Conservation (phyloP, 2,113 vertebrate genomes). For the Hoplias malabaricus region DNA sequence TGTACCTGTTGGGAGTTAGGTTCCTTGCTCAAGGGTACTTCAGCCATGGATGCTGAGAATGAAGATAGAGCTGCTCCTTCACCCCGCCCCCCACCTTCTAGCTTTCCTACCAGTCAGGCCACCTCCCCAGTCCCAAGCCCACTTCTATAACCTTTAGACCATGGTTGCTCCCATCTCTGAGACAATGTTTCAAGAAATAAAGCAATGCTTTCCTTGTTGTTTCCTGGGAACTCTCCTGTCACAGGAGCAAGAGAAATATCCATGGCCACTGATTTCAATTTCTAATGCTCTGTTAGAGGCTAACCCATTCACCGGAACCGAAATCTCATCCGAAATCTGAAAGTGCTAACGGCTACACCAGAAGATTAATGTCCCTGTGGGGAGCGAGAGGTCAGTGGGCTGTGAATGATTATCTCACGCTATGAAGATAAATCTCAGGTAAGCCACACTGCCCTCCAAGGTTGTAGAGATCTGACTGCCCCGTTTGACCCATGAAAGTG, state of each 20-base stretch:
- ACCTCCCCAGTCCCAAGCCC: too few species aligned
- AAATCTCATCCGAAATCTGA: constrained; percentile 10
- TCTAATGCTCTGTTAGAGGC: neutral
- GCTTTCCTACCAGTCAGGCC: too few species aligned
- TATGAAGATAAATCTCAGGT: constrained; percentile 49
- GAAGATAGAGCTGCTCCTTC: too few species aligned
- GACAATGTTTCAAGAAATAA: too few species aligned
- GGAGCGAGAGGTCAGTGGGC: constrained; percentile 49
- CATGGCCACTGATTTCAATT: constrained; percentile 40
- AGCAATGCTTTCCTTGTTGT: neutral
- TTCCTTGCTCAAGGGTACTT: too few species aligned
- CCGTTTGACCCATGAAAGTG: neutral
- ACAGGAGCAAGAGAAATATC: constrained; percentile 26
- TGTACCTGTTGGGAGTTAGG: too few species aligned
- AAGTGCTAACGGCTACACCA: neutral
- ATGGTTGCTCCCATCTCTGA: too few species aligned
- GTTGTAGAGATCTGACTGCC: neutral
- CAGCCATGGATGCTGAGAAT: too few species aligned
- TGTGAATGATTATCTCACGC: constrained; percentile 48
- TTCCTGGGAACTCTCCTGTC: neutral
- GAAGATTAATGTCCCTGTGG: constrained; percentile 44
- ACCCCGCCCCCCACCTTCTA: too few species aligned
- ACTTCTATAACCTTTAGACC: too few species aligned
- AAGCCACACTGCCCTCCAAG: constrained; percentile 31
- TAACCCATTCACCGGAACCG: neutral